Percentiles rank a stretch among this genome's conserved stretches.
Evolutionary conservation across 1,140 invertebrate genomes (phyloP).

Genomic region (Drosophila persimilis): DNA sequence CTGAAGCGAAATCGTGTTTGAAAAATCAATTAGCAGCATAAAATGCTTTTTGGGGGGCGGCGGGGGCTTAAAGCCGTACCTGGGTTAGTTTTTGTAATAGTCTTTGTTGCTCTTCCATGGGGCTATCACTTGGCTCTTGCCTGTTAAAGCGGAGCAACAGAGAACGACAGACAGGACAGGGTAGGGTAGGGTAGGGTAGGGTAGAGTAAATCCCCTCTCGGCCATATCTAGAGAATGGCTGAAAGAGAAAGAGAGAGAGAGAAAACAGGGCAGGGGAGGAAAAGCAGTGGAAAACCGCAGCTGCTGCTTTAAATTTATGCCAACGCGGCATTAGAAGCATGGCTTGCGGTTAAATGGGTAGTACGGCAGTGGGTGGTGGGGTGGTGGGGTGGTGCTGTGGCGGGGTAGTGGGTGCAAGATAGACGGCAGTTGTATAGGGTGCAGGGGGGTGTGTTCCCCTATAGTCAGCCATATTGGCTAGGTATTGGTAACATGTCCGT

Average conservation of each 20-base stretch:
- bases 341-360: constrained; percentile 65
- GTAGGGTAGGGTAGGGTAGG: too few species aligned
- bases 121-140: constrained; percentile 15
- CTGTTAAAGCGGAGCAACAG: constrained; percentile 24
- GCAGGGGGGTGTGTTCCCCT: neutral
- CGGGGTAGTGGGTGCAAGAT: too few species aligned
- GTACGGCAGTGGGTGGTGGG: neutral
- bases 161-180: constrained; percentile 5
- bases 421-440: too few species aligned
- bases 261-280: constrained; percentile 6
- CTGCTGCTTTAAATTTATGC: constrained; percentile 79
- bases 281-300: constrained; percentile 66
- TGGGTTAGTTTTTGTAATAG: constrained; percentile 35
- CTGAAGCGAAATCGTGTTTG: constrained; percentile 39
- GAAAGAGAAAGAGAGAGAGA: neutral
- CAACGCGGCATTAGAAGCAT: constrained; percentile 74
- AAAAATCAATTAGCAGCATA: constrained; percentile 77
- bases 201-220: neutral
- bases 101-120: constrained; percentile 8
- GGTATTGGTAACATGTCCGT: constrained; percentile 57
- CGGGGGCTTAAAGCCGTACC: constrained; percentile 39
- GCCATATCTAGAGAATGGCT: neutral
- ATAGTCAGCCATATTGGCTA: constrained; percentile 57
- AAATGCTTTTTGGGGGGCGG: constrained; percentile 55
- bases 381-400: neutral